These are phyloP conservation scores for Chascanopsetta lugubris DNA, from an alignment of 2,113 vertebrate species.

Conservation along the genomic window DNA sequence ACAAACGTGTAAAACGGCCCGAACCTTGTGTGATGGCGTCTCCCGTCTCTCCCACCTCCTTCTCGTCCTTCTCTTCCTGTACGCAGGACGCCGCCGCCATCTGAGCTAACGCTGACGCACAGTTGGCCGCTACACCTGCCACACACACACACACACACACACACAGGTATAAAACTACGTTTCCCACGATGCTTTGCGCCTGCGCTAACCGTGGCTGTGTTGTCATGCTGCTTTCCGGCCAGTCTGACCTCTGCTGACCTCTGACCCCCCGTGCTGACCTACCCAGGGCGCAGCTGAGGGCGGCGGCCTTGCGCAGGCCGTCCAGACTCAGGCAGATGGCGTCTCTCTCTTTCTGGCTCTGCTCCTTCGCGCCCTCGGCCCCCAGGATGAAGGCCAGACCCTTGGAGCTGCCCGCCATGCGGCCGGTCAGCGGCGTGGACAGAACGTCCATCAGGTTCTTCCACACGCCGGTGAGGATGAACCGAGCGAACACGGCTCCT, in stretches of 20 bases:
- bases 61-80: constrained; percentile 94
- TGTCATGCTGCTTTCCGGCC: too few species aligned
- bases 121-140: constrained; percentile 95
- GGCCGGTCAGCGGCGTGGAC: constrained; percentile 91
- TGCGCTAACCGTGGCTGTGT: too few species aligned
- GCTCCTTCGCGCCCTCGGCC: constrained; percentile 91
- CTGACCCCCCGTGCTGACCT: constrained; percentile 18
- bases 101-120: constrained; percentile 95
- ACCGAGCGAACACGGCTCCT: constrained; percentile 93
- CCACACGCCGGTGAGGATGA: constrained; percentile 95
- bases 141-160: constrained; percentile 12
- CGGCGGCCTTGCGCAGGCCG: constrained; percentile 91
- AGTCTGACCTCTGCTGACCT: too few species aligned
- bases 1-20: too few species aligned
- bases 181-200: too few species aligned
- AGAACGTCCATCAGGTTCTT: constrained; percentile 96
- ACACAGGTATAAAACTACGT: neutral
- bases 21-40: constrained; percentile 94
- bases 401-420: constrained; percentile 93
- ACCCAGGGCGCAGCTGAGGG: constrained; percentile 95
- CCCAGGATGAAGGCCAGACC: constrained; percentile 93
- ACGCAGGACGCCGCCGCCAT: constrained; percentile 99
- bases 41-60: constrained; percentile 83
- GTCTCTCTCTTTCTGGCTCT: constrained; percentile 93
- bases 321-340: constrained; percentile 95